These are phyloP conservation scores for Philhelius pedissequus DNA, from an alignment of 2,888 invertebrate species.

Conservation along the genomic window DNA sequence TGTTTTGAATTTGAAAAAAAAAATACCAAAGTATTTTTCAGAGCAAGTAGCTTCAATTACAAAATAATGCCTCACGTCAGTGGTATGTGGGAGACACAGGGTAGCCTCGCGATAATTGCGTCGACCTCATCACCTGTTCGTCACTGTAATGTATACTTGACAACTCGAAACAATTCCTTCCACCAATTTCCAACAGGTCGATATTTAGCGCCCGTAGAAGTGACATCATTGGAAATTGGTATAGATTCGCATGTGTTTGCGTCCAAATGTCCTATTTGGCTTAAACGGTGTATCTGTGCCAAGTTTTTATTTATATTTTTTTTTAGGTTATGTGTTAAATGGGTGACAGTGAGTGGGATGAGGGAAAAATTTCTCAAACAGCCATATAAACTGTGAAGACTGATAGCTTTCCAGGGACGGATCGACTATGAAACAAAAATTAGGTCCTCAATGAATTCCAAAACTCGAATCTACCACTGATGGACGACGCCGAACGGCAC, in stretches of 20 bases:
- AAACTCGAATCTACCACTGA: too few relatives aligned
- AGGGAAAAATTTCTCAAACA: not conserved
- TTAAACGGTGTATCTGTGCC: constrained; percentile 39
- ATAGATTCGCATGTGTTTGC: not conserved
- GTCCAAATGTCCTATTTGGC: constrained; percentile 45
- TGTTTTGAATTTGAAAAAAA: not conserved
- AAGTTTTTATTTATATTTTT: constrained; percentile 18
- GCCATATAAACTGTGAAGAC: constrained; percentile 8
- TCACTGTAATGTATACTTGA: not conserved
- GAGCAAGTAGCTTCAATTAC: not conserved
- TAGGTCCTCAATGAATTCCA: too few relatives aligned
- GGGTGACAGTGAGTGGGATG: not conserved
- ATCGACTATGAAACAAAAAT: not conserved
- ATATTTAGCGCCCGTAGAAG: constrained; percentile 30
- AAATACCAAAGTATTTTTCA: not conserved
- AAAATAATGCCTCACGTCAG: constrained; percentile 10
- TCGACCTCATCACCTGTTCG: constrained; percentile 37
- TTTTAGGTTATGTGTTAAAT: not conserved
- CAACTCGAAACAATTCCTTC: not conserved
- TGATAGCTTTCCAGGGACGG: not conserved
- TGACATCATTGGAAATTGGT: constrained; percentile 36
- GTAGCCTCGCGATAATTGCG: not conserved
- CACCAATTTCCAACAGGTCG: not conserved
- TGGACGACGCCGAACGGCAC: too few relatives aligned
- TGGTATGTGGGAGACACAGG: not conserved